phyloP scores from a whole-genome alignment of 2,888 invertebrate species.

The Smittia aterrima region DNA sequence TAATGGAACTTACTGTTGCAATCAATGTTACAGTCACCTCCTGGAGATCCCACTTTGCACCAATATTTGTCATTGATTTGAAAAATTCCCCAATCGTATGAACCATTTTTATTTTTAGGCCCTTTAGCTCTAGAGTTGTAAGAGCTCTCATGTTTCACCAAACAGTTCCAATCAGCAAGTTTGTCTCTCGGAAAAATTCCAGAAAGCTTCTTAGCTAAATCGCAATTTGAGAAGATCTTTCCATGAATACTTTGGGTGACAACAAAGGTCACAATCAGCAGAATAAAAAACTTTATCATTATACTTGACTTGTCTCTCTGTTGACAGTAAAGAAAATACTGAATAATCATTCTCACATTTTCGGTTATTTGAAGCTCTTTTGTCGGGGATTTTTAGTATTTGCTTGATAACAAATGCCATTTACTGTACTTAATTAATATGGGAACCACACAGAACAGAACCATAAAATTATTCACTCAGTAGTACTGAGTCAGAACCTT shows the following conservation, averaged over 20 bases:
- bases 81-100: constrained; percentile 53
- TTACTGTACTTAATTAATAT: too few relatives aligned
- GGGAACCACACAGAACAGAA: too few relatives aligned
- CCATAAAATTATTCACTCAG: too few relatives aligned
- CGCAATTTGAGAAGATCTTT: constrained; percentile 28
- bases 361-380: too few relatives aligned
- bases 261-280: too few relatives aligned
- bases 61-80: constrained; percentile 53
- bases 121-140: constrained; percentile 56
- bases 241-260: neutral
- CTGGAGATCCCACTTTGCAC: constrained; percentile 49
- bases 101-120: constrained; percentile 55
- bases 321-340: too few relatives aligned
- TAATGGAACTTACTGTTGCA: constrained; percentile 45
- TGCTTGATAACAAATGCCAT: too few relatives aligned
- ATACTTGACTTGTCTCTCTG: too few relatives aligned
- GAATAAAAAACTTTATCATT: too few relatives aligned
- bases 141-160: constrained; percentile 57
- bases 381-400: too few relatives aligned
- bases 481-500: too few relatives aligned
- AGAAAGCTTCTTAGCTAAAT: neutral
- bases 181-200: neutral
- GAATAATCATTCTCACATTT: too few relatives aligned
- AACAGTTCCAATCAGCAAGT: constrained; percentile 52
- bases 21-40: constrained; percentile 50